phyloP scores from a whole-genome alignment of 1,140 invertebrate genomes.

The Elysia chlorotica region DNA sequence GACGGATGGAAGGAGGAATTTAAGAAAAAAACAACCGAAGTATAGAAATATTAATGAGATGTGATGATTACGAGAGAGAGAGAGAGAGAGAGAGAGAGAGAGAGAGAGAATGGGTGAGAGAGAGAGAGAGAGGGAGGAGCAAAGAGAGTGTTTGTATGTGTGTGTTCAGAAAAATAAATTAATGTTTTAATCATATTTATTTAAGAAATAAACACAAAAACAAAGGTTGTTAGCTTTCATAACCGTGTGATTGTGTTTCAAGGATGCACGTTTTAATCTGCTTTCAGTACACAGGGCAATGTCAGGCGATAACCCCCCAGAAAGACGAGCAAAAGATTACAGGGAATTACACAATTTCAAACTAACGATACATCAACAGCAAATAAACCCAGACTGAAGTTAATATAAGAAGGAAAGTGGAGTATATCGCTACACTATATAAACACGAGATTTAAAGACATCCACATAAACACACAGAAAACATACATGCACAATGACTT shows the following conservation, averaged over 20 bases:
- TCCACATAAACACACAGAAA: too few species aligned
- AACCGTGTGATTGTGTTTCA: background rate
- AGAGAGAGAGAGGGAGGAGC: background rate
- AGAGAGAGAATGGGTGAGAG: background rate
- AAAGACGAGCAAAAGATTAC: too few species aligned
- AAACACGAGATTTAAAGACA: too few species aligned
- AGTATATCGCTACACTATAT: too few species aligned
- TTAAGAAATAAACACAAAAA: background rate
- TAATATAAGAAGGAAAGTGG: background rate
- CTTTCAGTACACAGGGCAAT: background rate
- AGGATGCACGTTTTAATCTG: background rate
- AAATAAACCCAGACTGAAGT: too few species aligned
- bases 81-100: conserved; percentile 9
- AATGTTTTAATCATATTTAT: background rate
- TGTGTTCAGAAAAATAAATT: background rate
- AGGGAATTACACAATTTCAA: background rate
- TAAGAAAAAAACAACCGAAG: too few species aligned
- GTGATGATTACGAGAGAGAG: too few species aligned
- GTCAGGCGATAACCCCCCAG: background rate
- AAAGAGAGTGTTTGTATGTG: background rate
- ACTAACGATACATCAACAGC: too few species aligned
- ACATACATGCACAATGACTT: too few species aligned
- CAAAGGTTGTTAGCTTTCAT: background rate
- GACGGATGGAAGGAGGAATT: too few species aligned
- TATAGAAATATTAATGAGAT: too few species aligned